These are phyloP conservation scores for Lepidurus packardi DNA, from an alignment of 1,140 invertebrate genomes.

Conservation along the genomic window DNA sequence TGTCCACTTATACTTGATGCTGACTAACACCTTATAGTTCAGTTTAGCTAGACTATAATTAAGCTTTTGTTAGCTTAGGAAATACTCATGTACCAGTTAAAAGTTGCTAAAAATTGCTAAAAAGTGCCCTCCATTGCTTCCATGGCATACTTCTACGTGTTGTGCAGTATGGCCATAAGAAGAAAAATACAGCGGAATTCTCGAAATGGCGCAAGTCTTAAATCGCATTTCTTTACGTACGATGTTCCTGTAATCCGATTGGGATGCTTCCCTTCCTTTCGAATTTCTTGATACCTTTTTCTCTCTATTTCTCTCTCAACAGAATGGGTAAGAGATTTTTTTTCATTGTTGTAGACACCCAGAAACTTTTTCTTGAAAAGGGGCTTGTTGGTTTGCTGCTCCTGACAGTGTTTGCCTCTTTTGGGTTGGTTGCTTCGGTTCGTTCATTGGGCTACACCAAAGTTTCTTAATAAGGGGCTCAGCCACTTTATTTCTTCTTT, in stretches of 20 bases:
- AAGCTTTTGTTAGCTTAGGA: too few species aligned
- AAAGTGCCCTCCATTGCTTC: too few species aligned
- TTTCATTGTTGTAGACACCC: conserved; percentile 1
- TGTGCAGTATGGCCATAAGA: too few species aligned
- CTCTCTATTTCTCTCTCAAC: not conserved
- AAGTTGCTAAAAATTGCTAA: too few species aligned
- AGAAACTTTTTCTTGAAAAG: not conserved
- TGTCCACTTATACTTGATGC: too few species aligned
- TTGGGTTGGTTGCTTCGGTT: conserved; percentile 3
- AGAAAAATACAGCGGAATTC: not conserved
- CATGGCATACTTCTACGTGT: too few species aligned
- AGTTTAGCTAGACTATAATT: too few species aligned
- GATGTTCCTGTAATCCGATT: not conserved
- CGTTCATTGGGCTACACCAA: not conserved
- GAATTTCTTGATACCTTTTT: not conserved
- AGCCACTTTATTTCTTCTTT: not conserved
- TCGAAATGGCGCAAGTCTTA: not conserved
- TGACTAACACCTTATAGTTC: too few species aligned
- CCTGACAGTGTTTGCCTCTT: not conserved
- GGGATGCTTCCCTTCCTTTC: not conserved
- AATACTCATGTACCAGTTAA: too few species aligned
- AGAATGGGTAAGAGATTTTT: not conserved
- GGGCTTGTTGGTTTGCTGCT: not conserved
- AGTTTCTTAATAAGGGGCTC: not conserved
- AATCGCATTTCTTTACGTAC: not conserved